Percentiles rank a stretch among this genome's conserved stretches.
These are phyloP conservation scores for Daktulosphaira vitifoliae DNA, from an alignment of 1,140 invertebrate genomes.

Conservation along the genomic window DNA sequence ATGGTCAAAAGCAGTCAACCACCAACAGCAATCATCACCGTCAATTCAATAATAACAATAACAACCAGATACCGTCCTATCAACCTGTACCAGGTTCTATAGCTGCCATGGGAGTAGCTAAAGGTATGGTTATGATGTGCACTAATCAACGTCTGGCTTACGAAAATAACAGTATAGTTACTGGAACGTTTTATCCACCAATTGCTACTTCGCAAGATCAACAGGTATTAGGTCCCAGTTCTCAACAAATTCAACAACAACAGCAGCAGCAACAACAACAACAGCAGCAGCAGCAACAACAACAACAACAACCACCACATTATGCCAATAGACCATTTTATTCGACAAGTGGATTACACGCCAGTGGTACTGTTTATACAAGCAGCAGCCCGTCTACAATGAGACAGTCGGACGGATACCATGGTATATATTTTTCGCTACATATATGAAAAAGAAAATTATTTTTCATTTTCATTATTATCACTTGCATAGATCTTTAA, in stretches of 20 bases:
- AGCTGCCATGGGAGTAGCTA: conserved; percentile 68
- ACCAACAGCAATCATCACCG: conserved; percentile 6
- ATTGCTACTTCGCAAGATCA: conserved; percentile 64
- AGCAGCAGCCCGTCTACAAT: background rate
- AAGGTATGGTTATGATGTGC: conserved; percentile 79
- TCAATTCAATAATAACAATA: conserved; percentile 20
- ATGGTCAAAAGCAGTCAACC: conserved; percentile 8
- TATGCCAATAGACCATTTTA: conserved; percentile 34
- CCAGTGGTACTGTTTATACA: conserved; percentile 3
- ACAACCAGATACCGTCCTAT: conserved; percentile 17
- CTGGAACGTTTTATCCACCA: conserved; percentile 72
- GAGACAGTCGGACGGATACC: conserved; percentile 7
- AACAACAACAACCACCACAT: conserved; percentile 38
- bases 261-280: conserved; percentile 42
- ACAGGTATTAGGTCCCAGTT: conserved; percentile 38
- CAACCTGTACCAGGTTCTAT: conserved; percentile 43
- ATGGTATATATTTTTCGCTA: conserved; percentile 1
- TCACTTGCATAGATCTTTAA: no score
- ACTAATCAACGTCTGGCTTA: conserved; percentile 51
- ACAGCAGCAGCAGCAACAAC: conserved; percentile 45
- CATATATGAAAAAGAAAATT: no score
- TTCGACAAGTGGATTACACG: conserved; percentile 15
- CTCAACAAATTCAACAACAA: conserved; percentile 41
- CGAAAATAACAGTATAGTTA: conserved; percentile 42
- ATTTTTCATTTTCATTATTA: no score